Base-by-base conservation (phyloP, 2,797 vertebrate genomes). In the Cyprinella venusta region DNA sequence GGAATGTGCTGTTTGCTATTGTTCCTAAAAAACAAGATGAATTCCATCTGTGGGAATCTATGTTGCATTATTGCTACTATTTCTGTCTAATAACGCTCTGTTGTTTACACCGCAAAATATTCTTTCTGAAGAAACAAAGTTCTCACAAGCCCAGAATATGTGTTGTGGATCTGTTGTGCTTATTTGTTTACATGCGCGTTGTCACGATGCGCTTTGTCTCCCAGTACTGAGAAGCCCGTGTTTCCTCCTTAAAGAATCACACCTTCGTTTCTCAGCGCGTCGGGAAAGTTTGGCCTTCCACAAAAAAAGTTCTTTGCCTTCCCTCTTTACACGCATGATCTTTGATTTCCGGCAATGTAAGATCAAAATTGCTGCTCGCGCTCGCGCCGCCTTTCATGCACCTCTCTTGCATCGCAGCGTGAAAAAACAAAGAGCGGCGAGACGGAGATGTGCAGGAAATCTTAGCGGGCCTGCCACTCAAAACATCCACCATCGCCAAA, bases 311-410 rank as follows among this genome's bases (percentile, higher is more conserved):
- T 93, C 88, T 87, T 87, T 92, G 91, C 90, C 82, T 91, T 91
- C 84, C 89, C 87, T 91, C 91, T 94, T 94, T 94, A 93, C 93
- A 93, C 88, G 92, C 92, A 88, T 89, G 59, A 92, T 92, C 93
- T 94, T 94, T 95, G 94, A 95, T 95, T 94, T 93, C 88, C 91
- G 91, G 91, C 92, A 88, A 93, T 94, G 93, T 94, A 92, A 94
- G 93, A 94, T 94, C 93, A 95, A 94, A 94, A 94, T 93, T 52
- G 92, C 91, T 91, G 90, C 91, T 92, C 85, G 93, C 89, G 90
- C 93, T 89, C 91, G 87, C 91, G 90, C 91, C 89, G 89, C 89
- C 93, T 94, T 94, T 95, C 91, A 94, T 92, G 92, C 89, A 19
- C 89, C 91, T 42, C 90, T 93, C 91, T 79, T 92, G 92, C 93